Percentiles rank a stretch among this genome's conserved stretches.
Evolutionary conservation across 2,797 vertebrate species (phyloP).

Genomic region (Nyctalus aviator): DNA sequence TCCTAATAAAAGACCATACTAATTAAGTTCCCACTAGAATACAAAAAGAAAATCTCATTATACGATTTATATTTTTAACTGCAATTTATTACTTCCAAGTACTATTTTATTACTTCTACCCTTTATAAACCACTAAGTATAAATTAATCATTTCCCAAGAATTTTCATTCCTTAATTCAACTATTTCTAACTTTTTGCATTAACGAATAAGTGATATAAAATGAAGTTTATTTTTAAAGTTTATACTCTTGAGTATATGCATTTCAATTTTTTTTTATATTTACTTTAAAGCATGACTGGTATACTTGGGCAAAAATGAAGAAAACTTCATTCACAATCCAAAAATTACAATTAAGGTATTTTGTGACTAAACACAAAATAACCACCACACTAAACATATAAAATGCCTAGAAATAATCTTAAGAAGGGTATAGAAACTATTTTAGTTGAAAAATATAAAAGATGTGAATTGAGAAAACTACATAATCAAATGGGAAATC

Average conservation of each 20-base stretch:
- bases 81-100: slow-evolving; percentile 36
- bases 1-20: slow-evolving; percentile 36
- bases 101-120: background rate
- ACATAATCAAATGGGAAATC: background rate
- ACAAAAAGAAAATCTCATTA: slow-evolving; percentile 46
- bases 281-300: slow-evolving; percentile 18
- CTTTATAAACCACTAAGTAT: slow-evolving; percentile 56
- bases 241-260: background rate
- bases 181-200: background rate
- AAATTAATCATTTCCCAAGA: slow-evolving; percentile 47
- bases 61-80: slow-evolving; percentile 22
- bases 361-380: slow-evolving; percentile 53
- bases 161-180: slow-evolving; percentile 20
- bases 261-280: background rate
- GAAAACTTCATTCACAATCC: slow-evolving; percentile 37
- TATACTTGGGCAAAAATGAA: slow-evolving; percentile 51
- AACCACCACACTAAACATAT: slow-evolving; percentile 33
- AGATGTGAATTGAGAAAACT: background rate
- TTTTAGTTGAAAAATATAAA: slow-evolving; percentile 18
- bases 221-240: slow-evolving; percentile 47
- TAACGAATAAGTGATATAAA: slow-evolving; percentile 29
- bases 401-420: slow-evolving; percentile 59
- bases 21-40: slow-evolving; percentile 26
- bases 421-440: background rate
- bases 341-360: slow-evolving; percentile 35